These are phyloP conservation scores for Poeciliopsis paucimaculata DNA, from an alignment of 2,797 vertebrate genomes.

Conservation along the genomic window DNA sequence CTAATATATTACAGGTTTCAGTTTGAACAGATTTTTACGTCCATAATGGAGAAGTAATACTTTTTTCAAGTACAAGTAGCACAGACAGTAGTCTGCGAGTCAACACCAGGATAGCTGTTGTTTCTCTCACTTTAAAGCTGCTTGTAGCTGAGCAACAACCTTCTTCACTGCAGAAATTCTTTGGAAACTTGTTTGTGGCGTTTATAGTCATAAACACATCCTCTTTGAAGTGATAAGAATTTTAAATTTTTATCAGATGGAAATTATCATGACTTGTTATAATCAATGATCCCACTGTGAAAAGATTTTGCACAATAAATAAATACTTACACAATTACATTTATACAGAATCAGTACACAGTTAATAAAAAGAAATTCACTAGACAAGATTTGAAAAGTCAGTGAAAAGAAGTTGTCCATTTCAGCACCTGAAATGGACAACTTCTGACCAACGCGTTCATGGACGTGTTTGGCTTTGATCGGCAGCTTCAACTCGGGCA, in stretches of 20 bases:
- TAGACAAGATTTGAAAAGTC: neutral
- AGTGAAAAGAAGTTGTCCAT: neutral
- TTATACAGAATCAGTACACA: too few relatives aligned
- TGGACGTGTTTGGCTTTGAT: neutral
- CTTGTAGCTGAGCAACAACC: neutral
- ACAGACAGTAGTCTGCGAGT: neutral
- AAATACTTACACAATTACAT: neutral
- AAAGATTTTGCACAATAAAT: neutral
- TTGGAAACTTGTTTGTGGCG: neutral
- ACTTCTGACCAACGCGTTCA: neutral
- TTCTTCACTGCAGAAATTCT: neutral
- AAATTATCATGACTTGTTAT: neutral
- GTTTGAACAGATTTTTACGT: neutral
- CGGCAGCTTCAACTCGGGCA: neutral
- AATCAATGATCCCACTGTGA: neutral
- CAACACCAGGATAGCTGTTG: neutral
- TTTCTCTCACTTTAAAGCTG: neutral
- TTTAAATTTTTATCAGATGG: neutral
- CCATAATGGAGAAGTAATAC: neutral
- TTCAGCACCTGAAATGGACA: neutral
- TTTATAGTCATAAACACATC: too few relatives aligned
- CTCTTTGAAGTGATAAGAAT: neutral
- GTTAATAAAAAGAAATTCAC: too few relatives aligned
- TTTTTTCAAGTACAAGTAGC: neutral
- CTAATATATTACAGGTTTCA: neutral